These are phyloP conservation scores for Rhinella marina DNA, from an alignment of 2,797 vertebrate genomes.

Conservation along the genomic window DNA sequence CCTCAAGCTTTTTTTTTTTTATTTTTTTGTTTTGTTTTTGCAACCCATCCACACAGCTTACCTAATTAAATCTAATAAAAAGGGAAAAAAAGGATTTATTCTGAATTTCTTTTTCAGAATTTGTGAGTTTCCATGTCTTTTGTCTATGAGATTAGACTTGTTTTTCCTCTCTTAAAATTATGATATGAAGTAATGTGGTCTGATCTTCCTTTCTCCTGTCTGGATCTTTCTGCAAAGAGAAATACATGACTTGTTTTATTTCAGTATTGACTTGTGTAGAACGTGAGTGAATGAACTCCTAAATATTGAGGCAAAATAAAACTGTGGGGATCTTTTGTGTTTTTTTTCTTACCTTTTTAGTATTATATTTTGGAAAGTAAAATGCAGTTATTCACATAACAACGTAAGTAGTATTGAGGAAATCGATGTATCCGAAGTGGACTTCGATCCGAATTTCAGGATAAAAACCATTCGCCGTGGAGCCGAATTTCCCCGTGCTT, in stretches of 20 bases:
- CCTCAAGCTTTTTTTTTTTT: slow-evolving; percentile 91
- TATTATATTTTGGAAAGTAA: no score
- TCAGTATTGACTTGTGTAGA: background rate
- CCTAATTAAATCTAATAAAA: slow-evolving; percentile 97
- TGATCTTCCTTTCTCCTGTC: no score
- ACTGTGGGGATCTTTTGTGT: no score
- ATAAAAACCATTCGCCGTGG: no score
- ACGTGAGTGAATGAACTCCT: background rate
- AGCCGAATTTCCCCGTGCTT: no score
- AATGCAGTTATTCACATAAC: no score
- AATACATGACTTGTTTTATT: background rate
- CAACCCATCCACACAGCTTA: slow-evolving; percentile 91
- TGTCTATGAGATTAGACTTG: slow-evolving; percentile 77
- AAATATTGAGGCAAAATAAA: slow-evolving; percentile 54
- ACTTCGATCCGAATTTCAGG: no score
- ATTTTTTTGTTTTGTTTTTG: slow-evolving; percentile 86
- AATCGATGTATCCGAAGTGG: no score
- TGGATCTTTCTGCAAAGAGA: background rate
- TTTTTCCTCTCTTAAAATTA: slow-evolving; percentile 13
- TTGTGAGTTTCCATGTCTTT: slow-evolving; percentile 97
- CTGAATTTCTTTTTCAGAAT: slow-evolving; percentile 87
- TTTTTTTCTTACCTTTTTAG: no score
- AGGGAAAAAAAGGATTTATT: slow-evolving; percentile 84
- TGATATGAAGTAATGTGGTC: background rate
- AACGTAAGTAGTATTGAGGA: no score